Base-by-base conservation (phyloP, 2,113 vertebrate genomes). In the Tenrec ecaudatus region DNA sequence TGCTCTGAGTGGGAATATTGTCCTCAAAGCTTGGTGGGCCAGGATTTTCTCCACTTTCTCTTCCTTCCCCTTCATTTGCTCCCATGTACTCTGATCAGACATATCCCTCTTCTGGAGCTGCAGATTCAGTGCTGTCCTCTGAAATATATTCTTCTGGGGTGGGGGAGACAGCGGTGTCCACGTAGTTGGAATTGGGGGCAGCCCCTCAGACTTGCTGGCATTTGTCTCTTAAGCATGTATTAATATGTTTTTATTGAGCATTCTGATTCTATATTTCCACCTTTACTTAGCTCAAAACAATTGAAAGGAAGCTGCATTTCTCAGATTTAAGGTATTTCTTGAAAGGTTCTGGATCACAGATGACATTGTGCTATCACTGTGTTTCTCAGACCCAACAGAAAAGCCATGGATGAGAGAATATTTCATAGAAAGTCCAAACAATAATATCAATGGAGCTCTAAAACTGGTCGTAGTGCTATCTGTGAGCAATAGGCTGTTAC, bases 291-390 rank as follows among this genome's bases (percentile, higher is more conserved):
- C 16, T 89, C n/a, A 77, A 20, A 90, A 14, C 20, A 73, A 83
- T 40, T 5, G 20, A 73, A 68, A 75, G 12, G 6, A 88, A 58
- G n/a, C 20, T 29, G 33, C 60, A 81, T 82, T 91, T 85, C 62
- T 85, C 82, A 71, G 57, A 33, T 57, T 40, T 79, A 73, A 84
- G 47, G 36, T 75, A 69, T 64, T 77, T 81, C 81, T 91, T 78
- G 1, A 58, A 90, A 93, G 29, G 19, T 0, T 17, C 73, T 64
- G 10, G 29, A 92, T 17, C 9, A 23, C 36, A 75, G 14, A 64
- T 8, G 6, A 88, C 87, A 85, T 43, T 12, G 80, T 82, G 19
- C 16, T 80, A 15, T 64, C 12, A 53, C 47, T 53, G 16, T 57
- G 12, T 77, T 87, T 93, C 40, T 87, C 58, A 89, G 69, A 14